Evolutionary conservation across 1,140 invertebrate species (phyloP).

Genomic region (Agrypnia vestita): DNA sequence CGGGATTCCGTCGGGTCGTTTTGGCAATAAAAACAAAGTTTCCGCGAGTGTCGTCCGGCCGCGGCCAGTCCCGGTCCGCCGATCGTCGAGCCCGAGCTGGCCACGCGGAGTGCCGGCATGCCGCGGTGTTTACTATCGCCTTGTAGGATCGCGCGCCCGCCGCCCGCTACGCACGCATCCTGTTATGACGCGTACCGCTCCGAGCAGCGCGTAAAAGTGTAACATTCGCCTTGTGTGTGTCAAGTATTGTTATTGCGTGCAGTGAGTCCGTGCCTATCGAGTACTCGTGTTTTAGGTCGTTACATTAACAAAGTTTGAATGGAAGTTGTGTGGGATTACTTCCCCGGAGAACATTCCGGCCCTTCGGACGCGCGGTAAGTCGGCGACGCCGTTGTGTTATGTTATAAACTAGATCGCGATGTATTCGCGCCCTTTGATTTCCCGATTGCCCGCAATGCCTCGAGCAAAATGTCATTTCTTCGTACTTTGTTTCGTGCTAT

Average conservation of each 20-base stretch:
- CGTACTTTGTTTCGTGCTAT: no score
- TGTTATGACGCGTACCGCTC: slow-evolving; percentile 39
- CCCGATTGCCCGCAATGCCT: no score
- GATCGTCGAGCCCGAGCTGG: not conserved
- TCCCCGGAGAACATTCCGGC: not conserved
- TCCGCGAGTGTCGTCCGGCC: slow-evolving; percentile 1
- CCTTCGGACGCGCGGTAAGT: slow-evolving; percentile 2
- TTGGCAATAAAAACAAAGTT: not conserved
- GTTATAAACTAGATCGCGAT: no score
- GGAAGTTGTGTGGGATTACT: slow-evolving; percentile 6
- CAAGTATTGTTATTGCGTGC: slow-evolving; percentile 21
- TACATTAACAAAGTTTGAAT: slow-evolving; percentile 27
- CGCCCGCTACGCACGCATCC: slow-evolving; percentile 30
- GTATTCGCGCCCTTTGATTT: no score
- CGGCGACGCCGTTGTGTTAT: not conserved
- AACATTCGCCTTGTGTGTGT: slow-evolving; percentile 3
- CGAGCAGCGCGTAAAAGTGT: slow-evolving; percentile 41
- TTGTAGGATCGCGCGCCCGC: slow-evolving; percentile 31
- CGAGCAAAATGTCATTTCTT: no score
- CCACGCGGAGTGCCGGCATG: not conserved
- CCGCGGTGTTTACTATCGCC: slow-evolving; percentile 38
- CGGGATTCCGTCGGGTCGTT: not conserved
- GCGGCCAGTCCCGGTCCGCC: not conserved
- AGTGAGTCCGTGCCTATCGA: not conserved
- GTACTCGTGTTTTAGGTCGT: slow-evolving; percentile 11